Evolutionary conservation across 2,797 vertebrate genomes (phyloP), one percentile per base, ranked within the genome.

Genomic region (Diglossa cyanea): DNA sequence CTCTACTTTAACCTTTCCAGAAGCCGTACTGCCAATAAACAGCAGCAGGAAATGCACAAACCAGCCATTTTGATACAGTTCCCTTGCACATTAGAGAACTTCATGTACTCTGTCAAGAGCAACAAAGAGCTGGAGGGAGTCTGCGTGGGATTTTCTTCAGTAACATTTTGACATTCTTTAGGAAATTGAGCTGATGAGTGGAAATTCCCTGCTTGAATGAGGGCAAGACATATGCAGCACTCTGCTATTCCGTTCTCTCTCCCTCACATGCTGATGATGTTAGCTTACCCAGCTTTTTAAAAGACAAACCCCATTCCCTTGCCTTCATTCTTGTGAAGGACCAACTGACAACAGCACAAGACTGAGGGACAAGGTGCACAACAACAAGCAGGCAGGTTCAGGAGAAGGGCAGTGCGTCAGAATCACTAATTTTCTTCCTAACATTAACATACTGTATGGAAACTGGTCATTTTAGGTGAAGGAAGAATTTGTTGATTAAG

Each of bases 11-110:
- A 82, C 91, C 40, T 86, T 86, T 92, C 75, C 73, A 91, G 82
- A 82, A 91, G 63, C 45, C 7, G 3, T 33, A 18, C 30, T 92
- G 83, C 73, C 91, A 97, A 84, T 23, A 88, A 91, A 86, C 30
- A 94, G 83, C 15, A 60, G 62, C 86, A 92, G 68, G 66, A 94
- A 91, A 90, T 21, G 53, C 70, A 86, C 40, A 93, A 87, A 68
- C 5, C 67, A 87, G 54, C 14, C 63, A 80, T 93, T 95, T 86
- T 77, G 19, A 51, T 40, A 82, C 17, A 60, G 50, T 25, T 81
- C 37, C 68, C 61, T 66, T 74, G 47, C 2, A 5, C 48, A 42
- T 40, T 68, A 85, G 58, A 89, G 66, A 47, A 92, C 63, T 91
- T 75, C 17, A 20, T 74, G 76, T 80, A 35, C 79, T 75, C 79